These are phyloP conservation scores for Leptopilina myrica DNA, from an alignment of 2,888 invertebrate species.

Conservation along the genomic window DNA sequence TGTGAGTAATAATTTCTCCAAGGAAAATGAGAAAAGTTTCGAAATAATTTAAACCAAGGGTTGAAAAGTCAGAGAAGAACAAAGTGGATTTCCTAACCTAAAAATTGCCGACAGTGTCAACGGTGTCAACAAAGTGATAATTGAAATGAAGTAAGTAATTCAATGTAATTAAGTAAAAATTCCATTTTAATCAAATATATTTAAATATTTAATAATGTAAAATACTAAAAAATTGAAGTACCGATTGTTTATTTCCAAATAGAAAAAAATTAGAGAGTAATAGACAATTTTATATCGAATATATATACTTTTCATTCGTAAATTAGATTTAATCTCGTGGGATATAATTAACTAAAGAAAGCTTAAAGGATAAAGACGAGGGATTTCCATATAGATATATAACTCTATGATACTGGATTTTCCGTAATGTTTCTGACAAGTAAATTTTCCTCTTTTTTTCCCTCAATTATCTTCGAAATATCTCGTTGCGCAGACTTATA, in stretches of 20 bases:
- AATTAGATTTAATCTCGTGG: background rate
- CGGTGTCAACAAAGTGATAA: background rate
- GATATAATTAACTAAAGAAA: conserved; percentile 16
- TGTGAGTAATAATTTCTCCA: background rate
- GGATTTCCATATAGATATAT: background rate
- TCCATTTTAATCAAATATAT: no score
- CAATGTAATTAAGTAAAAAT: no score
- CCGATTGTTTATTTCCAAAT: no score
- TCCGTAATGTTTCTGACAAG: background rate
- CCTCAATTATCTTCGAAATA: background rate
- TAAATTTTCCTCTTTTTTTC: background rate
- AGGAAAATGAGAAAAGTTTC: no score
- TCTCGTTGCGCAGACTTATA: background rate
- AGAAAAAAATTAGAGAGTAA: no score
- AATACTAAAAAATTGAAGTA: background rate
- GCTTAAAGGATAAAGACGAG: background rate
- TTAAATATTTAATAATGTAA: no score
- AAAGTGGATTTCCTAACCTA: background rate
- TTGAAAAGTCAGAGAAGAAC: background rate
- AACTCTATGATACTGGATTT: background rate
- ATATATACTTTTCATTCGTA: background rate
- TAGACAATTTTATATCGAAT: no score
- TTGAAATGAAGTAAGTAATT: no score
- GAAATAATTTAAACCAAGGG: no score
- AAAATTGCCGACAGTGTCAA: background rate